Evolutionary conservation across 2,113 vertebrate species (phyloP), one percentile per base, ranked within the genome.

Genomic region (Ascaphus truei): DNA sequence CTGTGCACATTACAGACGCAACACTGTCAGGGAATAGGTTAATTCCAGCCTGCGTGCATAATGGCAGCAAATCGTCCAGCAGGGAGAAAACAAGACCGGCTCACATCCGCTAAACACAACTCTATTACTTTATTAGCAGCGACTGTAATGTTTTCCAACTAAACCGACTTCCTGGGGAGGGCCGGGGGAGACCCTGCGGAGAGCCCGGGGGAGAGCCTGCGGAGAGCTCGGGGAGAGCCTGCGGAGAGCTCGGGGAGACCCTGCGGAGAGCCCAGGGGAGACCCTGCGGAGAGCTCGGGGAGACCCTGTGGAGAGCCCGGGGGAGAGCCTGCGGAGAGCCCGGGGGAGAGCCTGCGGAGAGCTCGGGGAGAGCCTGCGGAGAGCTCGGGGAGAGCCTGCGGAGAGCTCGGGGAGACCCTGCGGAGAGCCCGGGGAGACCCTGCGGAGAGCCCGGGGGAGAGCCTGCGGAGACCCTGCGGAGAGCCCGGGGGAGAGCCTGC

Each of bases 71-170:
- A 22, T 41, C n/a, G 30, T 48, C 65, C 65, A 68, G 52, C 53
- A 18, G 48, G 41, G 51, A 57, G 37, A 56, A 33, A 41, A 47
- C 37, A 45, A 58, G 53, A 48, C 39, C 36, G 39, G 29, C 53
- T 34, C 41, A 68, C 53, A 68, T 68, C 65, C 53, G 53, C 65
- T 50, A 16, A 7, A 48, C 41, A 59, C 53, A n/a, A 58, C 39
- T 48, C 65, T n/a, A 58, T 68, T 58, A 59, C 53, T 68, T 68
- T 41, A 58, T 68, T 48, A 58, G 65, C 43, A 26, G 53, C 65
- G 58, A 58, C 65, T 48, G 65, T 56, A 43, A 68, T 58, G 65
- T 36, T 59, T 57, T 36, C 65, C 65, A 56, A 26, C 53, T 23
- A 34, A 48, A 68, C 39, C 26, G 13, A 58, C 39, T 68, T 68